A percentile compares a stretch with the other conserved stretches of the same genome.
phyloP scores from a whole-genome alignment of 2,888 invertebrate genomes.

The Sinhomidia bicolor region DNA sequence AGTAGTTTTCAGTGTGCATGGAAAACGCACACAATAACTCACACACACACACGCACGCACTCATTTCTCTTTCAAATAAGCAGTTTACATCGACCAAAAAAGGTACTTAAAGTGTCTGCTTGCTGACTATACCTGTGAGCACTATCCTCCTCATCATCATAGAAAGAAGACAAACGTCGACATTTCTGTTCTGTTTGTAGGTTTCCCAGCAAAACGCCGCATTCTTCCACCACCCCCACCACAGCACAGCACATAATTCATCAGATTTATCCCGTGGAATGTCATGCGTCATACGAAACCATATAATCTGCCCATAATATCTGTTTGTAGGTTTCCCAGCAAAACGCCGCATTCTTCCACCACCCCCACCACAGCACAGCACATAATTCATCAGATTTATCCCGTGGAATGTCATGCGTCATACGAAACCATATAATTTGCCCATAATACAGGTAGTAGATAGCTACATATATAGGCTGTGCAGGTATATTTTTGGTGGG shows the following conservation, averaged over 20 bases:
- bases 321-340: not conserved
- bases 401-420: conserved; percentile 21
- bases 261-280: conserved; percentile 46
- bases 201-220: not conserved
- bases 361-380: not conserved
- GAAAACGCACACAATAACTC: not conserved
- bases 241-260: conserved; percentile 47
- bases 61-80: not conserved
- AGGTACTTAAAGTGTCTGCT: not conserved
- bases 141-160: not conserved
- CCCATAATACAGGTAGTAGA: not conserved
- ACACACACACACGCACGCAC: not conserved
- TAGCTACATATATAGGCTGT: too few relatives aligned
- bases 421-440: not conserved
- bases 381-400: conserved; percentile 33
- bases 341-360: not conserved
- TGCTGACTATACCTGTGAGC: not conserved
- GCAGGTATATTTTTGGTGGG: not conserved
- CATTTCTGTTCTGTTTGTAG: not conserved
- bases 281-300: conserved; percentile 1
- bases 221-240: not conserved
- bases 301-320: too few relatives aligned
- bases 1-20: too few relatives aligned
- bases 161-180: not conserved
- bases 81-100: not conserved